phyloP scores from a whole-genome alignment of 2,113 vertebrate species.

The Hipposideros armiger region DNA sequence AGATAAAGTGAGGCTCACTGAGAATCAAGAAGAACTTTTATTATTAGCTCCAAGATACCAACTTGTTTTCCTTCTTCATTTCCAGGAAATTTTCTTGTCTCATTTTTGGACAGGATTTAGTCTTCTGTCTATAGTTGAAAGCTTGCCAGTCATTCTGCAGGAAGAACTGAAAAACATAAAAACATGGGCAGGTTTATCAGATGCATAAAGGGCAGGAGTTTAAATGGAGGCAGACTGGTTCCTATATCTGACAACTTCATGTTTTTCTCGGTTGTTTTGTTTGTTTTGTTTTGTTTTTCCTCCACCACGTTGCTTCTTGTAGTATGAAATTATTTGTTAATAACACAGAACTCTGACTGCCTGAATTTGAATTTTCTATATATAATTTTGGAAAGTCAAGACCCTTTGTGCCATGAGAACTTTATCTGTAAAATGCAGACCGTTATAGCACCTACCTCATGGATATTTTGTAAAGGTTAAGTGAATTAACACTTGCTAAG shows the following conservation, averaged over 20 bases:
- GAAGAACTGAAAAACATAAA: background rate
- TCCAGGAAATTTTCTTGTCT: background rate
- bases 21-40: background rate
- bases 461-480: background rate
- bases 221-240: background rate
- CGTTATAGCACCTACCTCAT: too few species aligned
- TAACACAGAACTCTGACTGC: background rate
- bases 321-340: background rate
- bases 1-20: background rate
- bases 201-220: background rate
- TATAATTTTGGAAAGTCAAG: background rate
- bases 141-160: too few species aligned
- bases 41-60: background rate
- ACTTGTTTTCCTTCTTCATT: background rate
- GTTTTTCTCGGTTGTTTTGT: background rate
- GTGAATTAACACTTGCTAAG: background rate
- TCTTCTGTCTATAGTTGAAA: background rate
- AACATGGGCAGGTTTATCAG: background rate
- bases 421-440: background rate
- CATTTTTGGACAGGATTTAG: background rate
- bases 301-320: background rate
- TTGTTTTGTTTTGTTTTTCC: too few species aligned
- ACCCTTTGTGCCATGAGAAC: background rate
- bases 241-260: background rate
- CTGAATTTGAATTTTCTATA: background rate